Conservation (phyloP, 2,888 invertebrate species). For the Thymelicus lineola region DNA sequence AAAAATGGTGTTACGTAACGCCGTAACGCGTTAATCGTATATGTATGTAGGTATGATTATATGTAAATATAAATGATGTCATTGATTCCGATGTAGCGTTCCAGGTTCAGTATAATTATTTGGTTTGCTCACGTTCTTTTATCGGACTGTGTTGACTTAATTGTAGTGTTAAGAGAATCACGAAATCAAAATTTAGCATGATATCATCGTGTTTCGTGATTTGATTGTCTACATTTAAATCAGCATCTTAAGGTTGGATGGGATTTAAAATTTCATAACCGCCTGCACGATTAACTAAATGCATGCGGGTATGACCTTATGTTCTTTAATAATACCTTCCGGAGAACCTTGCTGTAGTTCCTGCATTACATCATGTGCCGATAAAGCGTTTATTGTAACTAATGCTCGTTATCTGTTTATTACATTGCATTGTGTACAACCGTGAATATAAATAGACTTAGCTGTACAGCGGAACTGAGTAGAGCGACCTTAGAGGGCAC, state of each 20-base stretch:
- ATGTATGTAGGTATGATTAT: slow-evolving; percentile 39
- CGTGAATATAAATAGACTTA: slow-evolving; percentile 38
- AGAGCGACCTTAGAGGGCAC: slow-evolving; percentile 34
- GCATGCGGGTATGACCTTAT: slow-evolving; percentile 67
- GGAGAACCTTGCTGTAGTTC: slow-evolving; percentile 78
- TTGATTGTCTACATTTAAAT: slow-evolving; percentile 32
- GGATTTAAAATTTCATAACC: slow-evolving; percentile 50
- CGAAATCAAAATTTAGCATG: slow-evolving; percentile 26
- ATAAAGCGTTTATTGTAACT: slow-evolving; percentile 63
- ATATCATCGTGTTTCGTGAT: slow-evolving; percentile 37
- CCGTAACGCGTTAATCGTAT: slow-evolving; percentile 45
- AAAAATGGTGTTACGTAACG: slow-evolving; percentile 72
- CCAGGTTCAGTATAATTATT: slow-evolving; percentile 10
- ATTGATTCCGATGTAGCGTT: slow-evolving; percentile 36
- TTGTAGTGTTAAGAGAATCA: slow-evolving; percentile 15
- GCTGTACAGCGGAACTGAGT: slow-evolving; percentile 31
- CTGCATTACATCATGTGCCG: slow-evolving; percentile 78
- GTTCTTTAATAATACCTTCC: slow-evolving; percentile 68
- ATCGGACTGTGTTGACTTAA: slow-evolving; percentile 1
- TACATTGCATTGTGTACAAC: slow-evolving; percentile 37
- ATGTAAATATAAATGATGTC: slow-evolving; percentile 40
- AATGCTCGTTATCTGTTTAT: slow-evolving; percentile 47
- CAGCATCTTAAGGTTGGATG: slow-evolving; percentile 42
- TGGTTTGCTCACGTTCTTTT: neutral
- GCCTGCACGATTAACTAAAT: slow-evolving; percentile 65